Percentiles rank a stretch among this genome's conserved stretches.
These are phyloP conservation scores for Solea senegalensis DNA, from an alignment of 2,113 vertebrate species.

Conservation along the genomic window DNA sequence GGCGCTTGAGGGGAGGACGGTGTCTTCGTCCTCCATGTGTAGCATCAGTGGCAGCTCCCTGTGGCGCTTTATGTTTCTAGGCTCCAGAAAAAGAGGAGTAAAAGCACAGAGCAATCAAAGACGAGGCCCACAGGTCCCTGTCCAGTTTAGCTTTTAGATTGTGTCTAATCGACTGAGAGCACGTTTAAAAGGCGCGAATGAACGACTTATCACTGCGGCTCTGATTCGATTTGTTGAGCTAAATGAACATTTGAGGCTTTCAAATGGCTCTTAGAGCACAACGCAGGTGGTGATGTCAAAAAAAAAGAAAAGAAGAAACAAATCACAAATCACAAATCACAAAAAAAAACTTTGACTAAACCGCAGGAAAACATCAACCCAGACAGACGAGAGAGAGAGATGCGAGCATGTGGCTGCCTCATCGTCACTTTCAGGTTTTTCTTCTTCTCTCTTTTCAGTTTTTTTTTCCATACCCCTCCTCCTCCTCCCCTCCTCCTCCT, in stretches of 20 bases:
- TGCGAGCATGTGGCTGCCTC: slow-evolving; percentile 83
- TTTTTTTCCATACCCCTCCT: neutral
- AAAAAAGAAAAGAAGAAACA: neutral
- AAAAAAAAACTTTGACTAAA: neutral
- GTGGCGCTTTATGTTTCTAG: neutral
- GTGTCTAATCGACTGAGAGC: slow-evolving; percentile 46
- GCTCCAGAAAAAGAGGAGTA: slow-evolving; percentile 19
- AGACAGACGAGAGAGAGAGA: neutral
- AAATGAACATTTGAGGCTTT: slow-evolving; percentile 47
- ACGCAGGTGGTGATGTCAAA: neutral
- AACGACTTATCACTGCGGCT: slow-evolving; percentile 32
- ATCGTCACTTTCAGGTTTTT: slow-evolving; percentile 83
- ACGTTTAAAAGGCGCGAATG: slow-evolving; percentile 40
- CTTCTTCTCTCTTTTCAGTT: neutral
- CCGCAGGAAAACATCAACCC: neutral
- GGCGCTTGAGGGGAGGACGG: neutral
- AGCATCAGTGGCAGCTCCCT: slow-evolving; percentile 4
- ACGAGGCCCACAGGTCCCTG: slow-evolving; percentile 39
- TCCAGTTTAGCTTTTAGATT: slow-evolving; percentile 46
- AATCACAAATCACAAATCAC: neutral
- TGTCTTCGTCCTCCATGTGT: neutral
- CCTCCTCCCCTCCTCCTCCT: neutral
- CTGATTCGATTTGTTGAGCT: slow-evolving; percentile 48
- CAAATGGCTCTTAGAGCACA: slow-evolving; percentile 12
- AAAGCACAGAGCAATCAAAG: slow-evolving; percentile 13